Conservation (phyloP, 2,797 vertebrate species). For the Ptychadena robeensis region DNA sequence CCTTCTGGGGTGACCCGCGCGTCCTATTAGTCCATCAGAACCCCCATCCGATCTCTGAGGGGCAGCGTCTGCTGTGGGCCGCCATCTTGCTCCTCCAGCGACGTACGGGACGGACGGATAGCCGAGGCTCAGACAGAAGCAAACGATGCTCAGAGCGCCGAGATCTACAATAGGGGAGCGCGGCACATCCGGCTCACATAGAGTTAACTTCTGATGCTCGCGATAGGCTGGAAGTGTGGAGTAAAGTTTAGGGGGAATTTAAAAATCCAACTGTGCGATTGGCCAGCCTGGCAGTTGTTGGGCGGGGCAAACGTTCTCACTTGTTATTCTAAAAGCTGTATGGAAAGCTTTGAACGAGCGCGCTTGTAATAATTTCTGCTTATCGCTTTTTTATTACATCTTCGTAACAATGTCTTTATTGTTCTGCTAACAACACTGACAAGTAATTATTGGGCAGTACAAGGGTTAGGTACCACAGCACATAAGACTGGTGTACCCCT, state of each 20-base stretch:
- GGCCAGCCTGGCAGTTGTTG: neutral
- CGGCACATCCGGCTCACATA: neutral
- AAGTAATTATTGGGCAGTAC: too few species aligned
- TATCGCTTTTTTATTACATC: too few species aligned
- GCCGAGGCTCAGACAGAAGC: neutral
- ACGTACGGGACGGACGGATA: neutral
- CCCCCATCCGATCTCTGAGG: neutral
- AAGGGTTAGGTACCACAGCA: too few species aligned
- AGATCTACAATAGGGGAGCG: neutral
- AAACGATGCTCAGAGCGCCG: neutral
- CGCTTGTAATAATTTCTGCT: too few species aligned
- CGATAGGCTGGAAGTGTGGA: neutral
- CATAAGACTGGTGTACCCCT: too few species aligned
- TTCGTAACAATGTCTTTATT: too few species aligned
- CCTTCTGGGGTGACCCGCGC: too few species aligned
- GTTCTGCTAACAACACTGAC: too few species aligned
- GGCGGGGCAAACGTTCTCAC: neutral
- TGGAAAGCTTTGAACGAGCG: too few species aligned
- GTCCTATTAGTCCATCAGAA: neutral
- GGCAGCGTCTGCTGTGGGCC: neutral
- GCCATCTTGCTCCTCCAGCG: constrained; percentile 35
- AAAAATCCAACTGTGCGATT: neutral
- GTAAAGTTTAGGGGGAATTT: neutral
- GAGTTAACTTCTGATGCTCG: neutral
- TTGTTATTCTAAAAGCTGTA: too few species aligned